These are phyloP conservation scores for Unio pictorum DNA, from an alignment of 2,888 invertebrate species.

Conservation along the genomic window DNA sequence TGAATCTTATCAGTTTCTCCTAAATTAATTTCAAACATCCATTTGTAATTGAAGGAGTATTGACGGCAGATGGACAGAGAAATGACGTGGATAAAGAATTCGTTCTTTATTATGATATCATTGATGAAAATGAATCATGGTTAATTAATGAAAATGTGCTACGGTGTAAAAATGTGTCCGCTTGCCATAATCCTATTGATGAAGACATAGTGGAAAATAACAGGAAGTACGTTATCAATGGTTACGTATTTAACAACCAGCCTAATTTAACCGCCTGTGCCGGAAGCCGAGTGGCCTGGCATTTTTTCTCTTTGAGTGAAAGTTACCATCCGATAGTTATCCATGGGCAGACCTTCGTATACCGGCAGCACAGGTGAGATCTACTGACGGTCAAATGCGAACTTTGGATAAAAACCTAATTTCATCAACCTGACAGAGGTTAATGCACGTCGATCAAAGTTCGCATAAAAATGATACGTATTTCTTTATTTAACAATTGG, in stretches of 20 bases:
- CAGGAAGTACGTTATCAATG: conserved; percentile 30
- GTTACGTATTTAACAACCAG: conserved; percentile 43
- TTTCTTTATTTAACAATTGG: too few species aligned
- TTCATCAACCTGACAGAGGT: too few species aligned
- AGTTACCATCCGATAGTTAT: conserved; percentile 29
- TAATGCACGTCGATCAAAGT: too few species aligned
- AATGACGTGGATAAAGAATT: conserved; percentile 49
- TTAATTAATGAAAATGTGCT: conserved; percentile 39
- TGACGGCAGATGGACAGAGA: conserved; percentile 25
- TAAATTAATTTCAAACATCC: too few species aligned
- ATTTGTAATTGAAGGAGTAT: conserved; percentile 16
- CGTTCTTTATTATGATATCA: conserved; percentile 42
- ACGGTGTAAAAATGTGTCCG: conserved; percentile 31
- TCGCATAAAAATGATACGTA: too few species aligned
- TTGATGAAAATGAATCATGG: conserved; percentile 48
- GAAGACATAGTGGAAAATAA: conserved; percentile 29
- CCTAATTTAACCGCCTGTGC: conserved; percentile 37
- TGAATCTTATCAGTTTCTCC: too few species aligned
- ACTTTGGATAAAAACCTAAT: too few species aligned
- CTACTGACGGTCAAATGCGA: too few species aligned
- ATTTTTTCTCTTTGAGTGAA: conserved; percentile 31
- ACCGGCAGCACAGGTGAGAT: conserved; percentile 24
- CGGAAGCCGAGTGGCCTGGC: conserved; percentile 40
- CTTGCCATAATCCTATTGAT: conserved; percentile 25
- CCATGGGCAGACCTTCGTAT: conserved; percentile 37